These are phyloP conservation scores for Lithophane socia DNA, from an alignment of 2,888 invertebrate genomes.

Conservation along the genomic window DNA sequence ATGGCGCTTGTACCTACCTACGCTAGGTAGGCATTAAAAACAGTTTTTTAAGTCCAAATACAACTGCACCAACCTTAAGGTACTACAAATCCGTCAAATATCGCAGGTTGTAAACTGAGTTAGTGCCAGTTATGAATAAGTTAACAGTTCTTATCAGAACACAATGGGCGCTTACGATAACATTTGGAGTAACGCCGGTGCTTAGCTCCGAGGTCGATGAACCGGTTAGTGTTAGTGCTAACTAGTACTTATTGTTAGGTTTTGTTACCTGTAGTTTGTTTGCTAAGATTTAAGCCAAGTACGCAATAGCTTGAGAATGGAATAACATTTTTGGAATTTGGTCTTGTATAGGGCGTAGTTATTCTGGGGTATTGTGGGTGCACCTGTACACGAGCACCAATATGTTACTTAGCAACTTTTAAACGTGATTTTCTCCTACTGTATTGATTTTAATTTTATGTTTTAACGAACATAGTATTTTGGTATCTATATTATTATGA, in stretches of 20 bases:
- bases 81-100: constrained; percentile 44
- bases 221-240: constrained; percentile 47
- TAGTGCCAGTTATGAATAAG: constrained; percentile 43
- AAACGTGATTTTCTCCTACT: too few species aligned
- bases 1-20: too few species aligned
- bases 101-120: constrained; percentile 32
- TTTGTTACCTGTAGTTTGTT: constrained; percentile 8
- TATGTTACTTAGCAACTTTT: too few species aligned
- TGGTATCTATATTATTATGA: too few species aligned
- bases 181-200: constrained; percentile 55
- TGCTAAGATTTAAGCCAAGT: not conserved
- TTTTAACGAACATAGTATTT: too few species aligned
- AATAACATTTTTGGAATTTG: not conserved
- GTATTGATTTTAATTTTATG: too few species aligned
- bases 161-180: constrained; percentile 66
- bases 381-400: too few species aligned
- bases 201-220: constrained; percentile 59
- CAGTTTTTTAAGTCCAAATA: not conserved
- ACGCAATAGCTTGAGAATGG: not conserved
- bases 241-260: constrained; percentile 39
- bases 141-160: constrained; percentile 61
- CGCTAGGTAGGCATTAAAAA: not conserved
- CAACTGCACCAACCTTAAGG: not conserved
- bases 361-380: not conserved
- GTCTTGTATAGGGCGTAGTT: not conserved